Base-by-base conservation (phyloP, 1,140 invertebrate genomes). In the Trissolcus basalis region DNA sequence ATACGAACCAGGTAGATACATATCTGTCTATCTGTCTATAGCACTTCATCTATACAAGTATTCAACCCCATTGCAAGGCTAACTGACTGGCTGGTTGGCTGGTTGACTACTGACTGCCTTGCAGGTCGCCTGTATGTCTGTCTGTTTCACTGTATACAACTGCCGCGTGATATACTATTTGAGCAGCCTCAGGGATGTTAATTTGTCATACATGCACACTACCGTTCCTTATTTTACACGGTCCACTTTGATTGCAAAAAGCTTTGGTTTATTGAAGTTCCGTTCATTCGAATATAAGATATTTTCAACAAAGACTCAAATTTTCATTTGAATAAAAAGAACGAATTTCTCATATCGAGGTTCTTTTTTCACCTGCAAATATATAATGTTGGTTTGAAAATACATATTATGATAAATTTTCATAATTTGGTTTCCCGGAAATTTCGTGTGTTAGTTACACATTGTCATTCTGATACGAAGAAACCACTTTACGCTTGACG, bases 151-250 rank as follows among this genome's bases (percentile, higher is more conserved):
- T 85, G 77, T 87, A 73, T 82, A 84, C 81, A 71, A 69, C 72
- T 80, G 80, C 80, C 77, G 78, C 85, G 81, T 86, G 86, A 87
- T 86, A 86, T 86, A 86, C 83, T 87, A 82, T 87, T 88, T 88
- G 86, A 87, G 82, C 81, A 81, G 86, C 86, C 86, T 87, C 80
- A 80, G 86, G 86, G 84, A 86, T 84, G 85, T 87, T 87, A 86
- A 87, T 83, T 86, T 83, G 85, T 83, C 85, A 86, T 87, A 79
- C 85, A 81, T 85, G 80, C 79, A 79, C 65, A 77, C 58, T 70
- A 69, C 77, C 58, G 53, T 71, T 64, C 48, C 65, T 59, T 55
- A 74, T 61, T 73, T 73, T 72, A 72, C 71, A 69, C 58, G 36
- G 70, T 80, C 67, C 73, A 44, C 12, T 44, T 44, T 44, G 13